A percentile compares a stretch with the other conserved stretches of the same genome.
Conservation (phyloP, 2,888 invertebrate species). For the Eristalinus aeneus region DNA sequence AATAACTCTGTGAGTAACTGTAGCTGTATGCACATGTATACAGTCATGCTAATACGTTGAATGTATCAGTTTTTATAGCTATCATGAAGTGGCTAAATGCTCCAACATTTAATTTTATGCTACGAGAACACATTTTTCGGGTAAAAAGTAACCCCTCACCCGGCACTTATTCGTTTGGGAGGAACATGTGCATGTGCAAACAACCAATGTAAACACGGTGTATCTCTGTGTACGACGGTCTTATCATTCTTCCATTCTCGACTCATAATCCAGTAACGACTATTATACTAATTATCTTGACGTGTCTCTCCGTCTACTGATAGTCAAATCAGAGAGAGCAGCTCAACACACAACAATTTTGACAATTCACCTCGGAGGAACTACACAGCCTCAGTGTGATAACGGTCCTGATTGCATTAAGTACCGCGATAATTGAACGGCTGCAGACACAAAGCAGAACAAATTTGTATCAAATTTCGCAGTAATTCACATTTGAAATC, state of each 20-base stretch:
- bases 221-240: constrained; percentile 22
- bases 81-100: no score
- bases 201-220: constrained; percentile 43
- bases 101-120: no score
- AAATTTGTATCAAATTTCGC: not conserved
- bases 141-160: constrained; percentile 1
- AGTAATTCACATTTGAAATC: not conserved
- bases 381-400: constrained; percentile 60
- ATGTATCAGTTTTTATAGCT: no score
- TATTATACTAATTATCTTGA: constrained; percentile 5
- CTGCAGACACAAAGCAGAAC: not conserved
- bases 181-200: constrained; percentile 41
- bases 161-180: constrained; percentile 22
- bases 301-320: constrained; percentile 18
- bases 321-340: constrained; percentile 9
- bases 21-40: no score
- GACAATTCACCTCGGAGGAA: constrained; percentile 17
- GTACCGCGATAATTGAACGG: not conserved
- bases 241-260: constrained; percentile 17
- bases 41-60: no score
- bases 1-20: no score
- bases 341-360: constrained; percentile 8
- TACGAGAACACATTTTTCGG: no score
- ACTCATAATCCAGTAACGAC: not conserved
- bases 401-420: constrained; percentile 50